Percentiles rank a stretch among this genome's conserved stretches.
These are phyloP conservation scores for Zonitis immaculata DNA, from an alignment of 2,888 invertebrate species.

Conservation along the genomic window DNA sequence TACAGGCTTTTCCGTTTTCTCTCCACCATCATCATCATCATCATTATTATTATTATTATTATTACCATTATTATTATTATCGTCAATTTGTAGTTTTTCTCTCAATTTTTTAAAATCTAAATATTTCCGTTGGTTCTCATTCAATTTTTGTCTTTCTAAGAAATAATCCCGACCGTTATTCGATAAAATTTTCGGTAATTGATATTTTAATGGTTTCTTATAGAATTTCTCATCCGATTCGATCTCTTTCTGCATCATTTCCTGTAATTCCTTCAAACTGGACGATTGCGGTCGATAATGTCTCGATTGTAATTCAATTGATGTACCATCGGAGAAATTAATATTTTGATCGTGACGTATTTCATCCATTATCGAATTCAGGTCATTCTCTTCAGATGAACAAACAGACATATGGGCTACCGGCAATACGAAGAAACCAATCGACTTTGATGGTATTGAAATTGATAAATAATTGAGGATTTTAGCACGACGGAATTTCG, in stretches of 20 bases:
- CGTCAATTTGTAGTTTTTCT: conserved; percentile 15
- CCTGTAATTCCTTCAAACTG: conserved; percentile 23
- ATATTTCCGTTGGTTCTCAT: conserved; percentile 20
- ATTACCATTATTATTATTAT: neutral
- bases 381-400: conserved; percentile 37
- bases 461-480: conserved; percentile 54
- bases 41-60: neutral
- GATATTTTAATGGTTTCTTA: conserved; percentile 14
- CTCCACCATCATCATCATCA: neutral
- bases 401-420: conserved; percentile 61
- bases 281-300: conserved; percentile 2
- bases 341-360: conserved; percentile 43
- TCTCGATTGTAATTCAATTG: conserved; percentile 40
- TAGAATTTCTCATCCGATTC: conserved; percentile 38
- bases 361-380: conserved; percentile 34
- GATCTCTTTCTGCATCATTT: conserved; percentile 35
- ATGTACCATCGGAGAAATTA: conserved; percentile 46
- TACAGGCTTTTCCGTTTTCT: neutral
- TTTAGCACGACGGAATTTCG: conserved; percentile 51
- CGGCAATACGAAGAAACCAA: conserved; percentile 73
- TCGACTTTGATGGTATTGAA: conserved; percentile 60
- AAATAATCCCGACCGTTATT: neutral
- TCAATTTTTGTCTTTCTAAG: conserved; percentile 20
- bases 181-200: conserved; percentile 14
- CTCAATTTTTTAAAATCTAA: conserved; percentile 16